These are phyloP conservation scores for Lethrus apterus DNA, from an alignment of 1,140 invertebrate genomes.

Conservation along the genomic window DNA sequence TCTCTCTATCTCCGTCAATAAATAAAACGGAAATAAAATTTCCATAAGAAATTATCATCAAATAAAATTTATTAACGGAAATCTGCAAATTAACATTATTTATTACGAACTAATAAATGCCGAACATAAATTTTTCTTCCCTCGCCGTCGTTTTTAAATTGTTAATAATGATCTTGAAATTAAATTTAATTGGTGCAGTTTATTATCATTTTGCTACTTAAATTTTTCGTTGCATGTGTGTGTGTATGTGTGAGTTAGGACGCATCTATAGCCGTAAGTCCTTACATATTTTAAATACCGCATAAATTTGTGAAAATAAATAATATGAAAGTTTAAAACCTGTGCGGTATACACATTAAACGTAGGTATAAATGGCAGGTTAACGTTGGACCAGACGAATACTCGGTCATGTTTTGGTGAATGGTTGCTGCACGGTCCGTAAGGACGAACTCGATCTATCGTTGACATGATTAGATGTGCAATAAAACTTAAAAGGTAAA, in stretches of 20 bases:
- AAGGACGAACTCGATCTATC: too few species aligned
- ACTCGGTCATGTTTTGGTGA: slow-evolving; percentile 6
- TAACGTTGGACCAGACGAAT: slow-evolving; percentile 10
- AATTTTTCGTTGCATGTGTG: slow-evolving; percentile 1
- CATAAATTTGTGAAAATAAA: slow-evolving; percentile 17
- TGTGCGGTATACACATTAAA: slow-evolving; percentile 17
- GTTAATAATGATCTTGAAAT: not conserved
- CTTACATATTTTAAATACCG: slow-evolving; percentile 14
- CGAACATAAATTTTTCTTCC: too few species aligned
- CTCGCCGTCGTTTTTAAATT: too few species aligned
- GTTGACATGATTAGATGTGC: too few species aligned
- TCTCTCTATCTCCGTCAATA: too few species aligned
- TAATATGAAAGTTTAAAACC: slow-evolving; percentile 12
- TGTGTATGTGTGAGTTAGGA: slow-evolving; percentile 10
- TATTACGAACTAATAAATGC: too few species aligned
- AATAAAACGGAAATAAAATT: too few species aligned
- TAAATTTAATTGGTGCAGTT: not conserved
- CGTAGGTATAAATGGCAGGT: slow-evolving; percentile 8
- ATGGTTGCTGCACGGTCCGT: too few species aligned
- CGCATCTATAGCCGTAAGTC: not conserved
- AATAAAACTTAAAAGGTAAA: too few species aligned
- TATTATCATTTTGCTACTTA: not conserved
- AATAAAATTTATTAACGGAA: too few species aligned
- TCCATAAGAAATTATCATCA: too few species aligned
- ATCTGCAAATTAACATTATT: too few species aligned